Evolutionary conservation across 2,797 vertebrate species (phyloP), one percentile per base, ranked within the genome.

Genomic region (Alauda arvensis): DNA sequence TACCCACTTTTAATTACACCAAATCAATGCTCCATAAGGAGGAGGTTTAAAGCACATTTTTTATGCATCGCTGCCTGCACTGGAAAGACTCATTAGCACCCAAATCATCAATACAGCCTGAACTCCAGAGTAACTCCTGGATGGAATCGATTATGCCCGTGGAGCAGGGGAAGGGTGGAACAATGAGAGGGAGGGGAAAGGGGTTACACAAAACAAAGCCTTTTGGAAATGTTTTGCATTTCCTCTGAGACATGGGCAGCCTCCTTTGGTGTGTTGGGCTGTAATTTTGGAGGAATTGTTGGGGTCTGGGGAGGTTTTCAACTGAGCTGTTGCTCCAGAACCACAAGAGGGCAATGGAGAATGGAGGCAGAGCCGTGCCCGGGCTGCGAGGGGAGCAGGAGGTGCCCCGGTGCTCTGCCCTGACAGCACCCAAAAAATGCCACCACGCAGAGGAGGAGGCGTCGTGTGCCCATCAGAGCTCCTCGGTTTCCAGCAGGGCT

Each of bases 261-360:
- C 77, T 63, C 49, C 28, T 40, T 39, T 2, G 0, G 10, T 28
- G 63, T 3, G 10, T 20, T 8, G 3, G 40, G 49, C 26, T 45
- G 59, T 8, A 14, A 61, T n/a, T 72, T 14, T 4, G 14, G 56
- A 49, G 39, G 49, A 20, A 15, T 25, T 65, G 56, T 18, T 31
- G 3, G 2, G 16, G 10, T 60, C 33, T 23, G 16, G 25, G 15
- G 42, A 33, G 34, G 26, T 61, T 28, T 48, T 25, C 21, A 7
- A 18, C 18, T 65, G 91, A 93, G 91, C 31, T 84, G 16, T 39
- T 75, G 61, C 89, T 86, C 10, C 11, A 49, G 91, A 43, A 65
- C 86, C 94, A 88, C 83, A 77, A 94, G 92, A 94, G 91, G 91
- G 90, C 93, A 93, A 88, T 18, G 91, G 83, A 93, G 94, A 87